Evolutionary conservation across 2,113 vertebrate species (phyloP).

Genomic region (Ellobius talpinus): DNA sequence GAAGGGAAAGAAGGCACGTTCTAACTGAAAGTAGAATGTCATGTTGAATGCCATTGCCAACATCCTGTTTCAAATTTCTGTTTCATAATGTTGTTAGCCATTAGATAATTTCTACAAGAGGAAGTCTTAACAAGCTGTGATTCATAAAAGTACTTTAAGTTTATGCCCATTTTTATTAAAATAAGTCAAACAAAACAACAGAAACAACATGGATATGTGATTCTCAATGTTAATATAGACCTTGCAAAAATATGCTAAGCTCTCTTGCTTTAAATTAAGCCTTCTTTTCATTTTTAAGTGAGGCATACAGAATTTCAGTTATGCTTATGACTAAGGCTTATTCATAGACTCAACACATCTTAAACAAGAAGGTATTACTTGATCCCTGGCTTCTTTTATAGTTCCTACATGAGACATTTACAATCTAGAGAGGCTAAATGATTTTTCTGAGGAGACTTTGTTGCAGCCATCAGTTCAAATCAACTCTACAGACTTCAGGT

Average conservation of each 20-base stretch:
- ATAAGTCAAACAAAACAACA: background rate
- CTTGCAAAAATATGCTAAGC: background rate
- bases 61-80: background rate
- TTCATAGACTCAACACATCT: background rate
- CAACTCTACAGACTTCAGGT: background rate
- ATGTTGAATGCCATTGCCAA: background rate
- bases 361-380: background rate
- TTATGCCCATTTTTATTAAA: background rate
- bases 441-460: background rate
- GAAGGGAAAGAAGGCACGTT: background rate
- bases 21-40: background rate
- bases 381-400: background rate
- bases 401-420: background rate
- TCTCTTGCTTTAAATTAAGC: background rate
- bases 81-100: background rate
- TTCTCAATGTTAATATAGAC: background rate
- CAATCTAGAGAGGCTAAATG: background rate
- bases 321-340: background rate
- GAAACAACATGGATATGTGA: background rate
- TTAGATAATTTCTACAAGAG: background rate
- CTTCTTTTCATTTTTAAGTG: background rate
- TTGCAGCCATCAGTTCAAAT: background rate
- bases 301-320: background rate
- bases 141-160: background rate
- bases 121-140: slow-evolving; percentile 34